Percentiles rank a stretch among this genome's conserved stretches.
These are phyloP conservation scores for Sciurus vulgaris DNA, from an alignment of 2,797 vertebrate genomes.

Conservation along the genomic window DNA sequence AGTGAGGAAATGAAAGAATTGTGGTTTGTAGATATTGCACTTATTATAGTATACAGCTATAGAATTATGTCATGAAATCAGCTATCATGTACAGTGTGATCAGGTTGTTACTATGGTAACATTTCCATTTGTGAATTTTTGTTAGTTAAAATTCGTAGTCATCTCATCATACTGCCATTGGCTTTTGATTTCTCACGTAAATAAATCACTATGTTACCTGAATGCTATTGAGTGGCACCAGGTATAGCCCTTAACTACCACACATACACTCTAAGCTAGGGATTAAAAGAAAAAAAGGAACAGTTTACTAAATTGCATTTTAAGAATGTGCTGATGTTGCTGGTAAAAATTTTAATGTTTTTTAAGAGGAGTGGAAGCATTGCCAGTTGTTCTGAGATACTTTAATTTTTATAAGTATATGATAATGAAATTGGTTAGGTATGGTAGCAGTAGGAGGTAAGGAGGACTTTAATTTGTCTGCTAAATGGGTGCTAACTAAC, in stretches of 20 bases:
- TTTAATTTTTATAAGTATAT: conserved; percentile 68
- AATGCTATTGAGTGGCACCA: conserved; percentile 84
- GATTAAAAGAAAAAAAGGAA: conserved; percentile 78
- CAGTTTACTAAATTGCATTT: conserved; percentile 74
- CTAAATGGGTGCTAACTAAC: conserved; percentile 68
- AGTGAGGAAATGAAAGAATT: conserved; percentile 52
- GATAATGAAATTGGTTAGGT: conserved; percentile 66
- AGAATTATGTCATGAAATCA: conserved; percentile 76
- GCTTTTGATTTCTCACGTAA: conserved; percentile 81
- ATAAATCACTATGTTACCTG: conserved; percentile 86
- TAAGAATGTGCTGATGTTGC: conserved; percentile 68
- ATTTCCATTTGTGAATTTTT: conserved; percentile 81
- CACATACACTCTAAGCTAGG: conserved; percentile 76
- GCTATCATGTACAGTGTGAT: conserved; percentile 75
- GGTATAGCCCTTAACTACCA: conserved; percentile 79
- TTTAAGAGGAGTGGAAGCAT: conserved; percentile 82
- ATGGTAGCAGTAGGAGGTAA: conserved; percentile 66
- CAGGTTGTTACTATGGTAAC: conserved; percentile 84
- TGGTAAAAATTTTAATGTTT: conserved; percentile 81
- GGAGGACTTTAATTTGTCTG: conserved; percentile 68
- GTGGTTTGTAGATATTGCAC: conserved; percentile 48
- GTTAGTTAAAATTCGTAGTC: conserved; percentile 79
- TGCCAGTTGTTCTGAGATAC: conserved; percentile 54
- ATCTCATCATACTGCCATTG: conserved; percentile 72
- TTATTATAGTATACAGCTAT: conserved; percentile 70